phyloP scores from a whole-genome alignment of 2,113 vertebrate species.

The Trochalopteron elliotii region DNA sequence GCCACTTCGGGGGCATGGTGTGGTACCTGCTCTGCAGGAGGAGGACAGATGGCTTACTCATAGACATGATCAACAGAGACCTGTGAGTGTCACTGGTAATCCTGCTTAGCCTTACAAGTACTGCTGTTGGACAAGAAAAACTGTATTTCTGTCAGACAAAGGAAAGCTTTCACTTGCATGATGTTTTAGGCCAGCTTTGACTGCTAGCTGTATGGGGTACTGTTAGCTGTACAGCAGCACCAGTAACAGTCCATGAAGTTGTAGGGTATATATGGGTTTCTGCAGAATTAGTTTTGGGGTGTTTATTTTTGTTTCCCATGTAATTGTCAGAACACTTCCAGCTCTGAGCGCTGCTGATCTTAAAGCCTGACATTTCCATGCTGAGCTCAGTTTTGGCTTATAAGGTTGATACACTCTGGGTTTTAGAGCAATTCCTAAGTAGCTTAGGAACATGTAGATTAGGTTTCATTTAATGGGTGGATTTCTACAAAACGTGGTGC shows the following conservation, averaged over 20 bases:
- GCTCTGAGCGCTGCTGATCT: background rate
- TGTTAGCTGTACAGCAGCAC: background rate
- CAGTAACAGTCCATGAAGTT: background rate
- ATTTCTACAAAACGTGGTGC: background rate
- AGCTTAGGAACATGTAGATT: background rate
- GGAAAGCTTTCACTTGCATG: background rate
- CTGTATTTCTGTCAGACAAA: background rate
- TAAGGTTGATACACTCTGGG: background rate
- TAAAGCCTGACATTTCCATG: background rate
- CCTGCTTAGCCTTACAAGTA: background rate
- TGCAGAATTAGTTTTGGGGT: background rate
- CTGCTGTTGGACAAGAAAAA: fast-evolving
- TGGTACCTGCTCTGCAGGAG: conserved; percentile 87
- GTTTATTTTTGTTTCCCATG: background rate
- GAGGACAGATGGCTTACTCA: conserved; percentile 85
- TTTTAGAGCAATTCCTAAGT: background rate
- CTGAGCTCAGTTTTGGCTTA: background rate
- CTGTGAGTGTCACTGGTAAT: conserved; percentile 77
- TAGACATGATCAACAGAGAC: conserved; percentile 90
- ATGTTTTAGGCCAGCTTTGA: background rate
- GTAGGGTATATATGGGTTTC: background rate
- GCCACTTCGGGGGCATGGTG: conserved; percentile 91
- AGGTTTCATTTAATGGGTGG: background rate
- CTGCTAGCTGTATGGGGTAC: background rate
- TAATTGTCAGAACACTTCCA: background rate